Base-by-base conservation (phyloP, 2,797 vertebrate species). In the Hippopotamyrus pictus region DNA sequence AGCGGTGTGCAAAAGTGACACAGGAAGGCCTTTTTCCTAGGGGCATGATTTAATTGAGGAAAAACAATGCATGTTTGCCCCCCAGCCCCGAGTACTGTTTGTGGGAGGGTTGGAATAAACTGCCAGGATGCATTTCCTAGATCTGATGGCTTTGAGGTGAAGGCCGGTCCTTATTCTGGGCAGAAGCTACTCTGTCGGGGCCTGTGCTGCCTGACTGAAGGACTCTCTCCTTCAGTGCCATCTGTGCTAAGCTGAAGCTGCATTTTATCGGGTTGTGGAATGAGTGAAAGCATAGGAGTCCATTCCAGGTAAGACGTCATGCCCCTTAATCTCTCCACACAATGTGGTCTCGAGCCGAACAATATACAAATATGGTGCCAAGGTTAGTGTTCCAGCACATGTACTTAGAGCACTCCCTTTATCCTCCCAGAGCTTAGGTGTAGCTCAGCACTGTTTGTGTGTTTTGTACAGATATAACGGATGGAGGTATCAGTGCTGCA, bases 111-210 rank as follows among this genome's bases (percentile, higher is more conserved):
- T 86, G 6, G 7, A 86, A 57, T 37, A 53, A 88, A 50, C 87
- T 88, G 87, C 14, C 69, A 62, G 44, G 48, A 57, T 25, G 57
- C 0, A 19, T 19, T 86, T 73, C 9, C 79, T 76, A 88, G 51
- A 83, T 83, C 14, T 88, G 44, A 25, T 25, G 76, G 76, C 65
- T 37, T 48, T 88, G 33, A 53, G 54, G 25, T 73, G 79, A 90
- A 51, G 59, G 85, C 46, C 33, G 9, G 0, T 19, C 62, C 82
- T 57, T 29, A 44, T 73, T 62, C 41, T 82, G 54, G 12, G 88
- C 62, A 79, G 86, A 89, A 82, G 83, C 84, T 62, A 65, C 83
- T 90, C 69, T 90, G 62, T 89, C 44, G 14, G 88, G 41, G 50
- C 17, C 8, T 62, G 46, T 37, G 57, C 41, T 46, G 41, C 25